Percentiles rank a stretch among this genome's conserved stretches.
These are phyloP conservation scores for Podilymbus podiceps DNA, from an alignment of 2,113 vertebrate species.

Conservation along the genomic window DNA sequence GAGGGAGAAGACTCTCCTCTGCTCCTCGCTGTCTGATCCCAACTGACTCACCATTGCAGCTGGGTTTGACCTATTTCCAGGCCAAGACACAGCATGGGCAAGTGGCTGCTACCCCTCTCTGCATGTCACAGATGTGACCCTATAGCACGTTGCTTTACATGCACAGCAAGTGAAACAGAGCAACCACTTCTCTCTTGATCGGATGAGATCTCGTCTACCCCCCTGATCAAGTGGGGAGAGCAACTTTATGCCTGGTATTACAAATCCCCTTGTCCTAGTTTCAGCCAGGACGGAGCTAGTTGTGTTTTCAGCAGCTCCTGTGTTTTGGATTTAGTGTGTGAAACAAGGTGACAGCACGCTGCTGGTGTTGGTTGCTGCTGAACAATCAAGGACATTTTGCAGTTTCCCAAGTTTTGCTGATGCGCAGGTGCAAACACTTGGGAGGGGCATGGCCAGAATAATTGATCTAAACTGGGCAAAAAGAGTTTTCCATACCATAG, in stretches of 20 bases:
- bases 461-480: too few relatives aligned
- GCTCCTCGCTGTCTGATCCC: neutral
- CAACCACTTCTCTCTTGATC: neutral
- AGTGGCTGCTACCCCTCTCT: neutral
- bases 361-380: too few relatives aligned
- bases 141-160: neutral
- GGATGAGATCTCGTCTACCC: neutral
- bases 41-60: neutral
- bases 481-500: too few relatives aligned
- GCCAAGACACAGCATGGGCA: neutral
- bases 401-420: too few relatives aligned
- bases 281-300: too few relatives aligned
- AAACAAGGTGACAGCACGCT: too few relatives aligned
- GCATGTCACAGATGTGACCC: neutral
- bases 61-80: neutral
- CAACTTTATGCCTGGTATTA: neutral
- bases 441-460: too few relatives aligned
- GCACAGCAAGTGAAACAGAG: neutral
- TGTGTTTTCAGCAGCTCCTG: too few relatives aligned
- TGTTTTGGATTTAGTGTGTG: too few relatives aligned
- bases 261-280: neutral
- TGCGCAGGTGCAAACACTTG: too few relatives aligned
- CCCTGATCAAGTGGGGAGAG: fast-evolving
- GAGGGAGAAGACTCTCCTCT: neutral
- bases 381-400: too few relatives aligned